A percentile compares a stretch with the other conserved stretches of the same genome.
These are phyloP conservation scores for Cossypha polioptera DNA, from an alignment of 2,797 vertebrate species.

Conservation along the genomic window DNA sequence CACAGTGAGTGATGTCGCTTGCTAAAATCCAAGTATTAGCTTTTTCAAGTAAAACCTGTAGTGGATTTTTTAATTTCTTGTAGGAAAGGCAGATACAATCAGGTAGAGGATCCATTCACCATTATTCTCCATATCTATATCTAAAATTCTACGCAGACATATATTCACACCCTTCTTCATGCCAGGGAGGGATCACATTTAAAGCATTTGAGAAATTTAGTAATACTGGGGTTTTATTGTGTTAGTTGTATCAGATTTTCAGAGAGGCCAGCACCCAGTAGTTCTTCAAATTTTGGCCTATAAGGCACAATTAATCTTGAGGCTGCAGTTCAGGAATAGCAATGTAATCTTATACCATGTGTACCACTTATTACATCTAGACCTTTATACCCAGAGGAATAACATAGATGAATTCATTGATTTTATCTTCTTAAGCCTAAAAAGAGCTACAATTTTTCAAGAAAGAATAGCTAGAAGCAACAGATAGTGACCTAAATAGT, in stretches of 20 bases:
- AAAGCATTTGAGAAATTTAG: neutral
- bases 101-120: neutral
- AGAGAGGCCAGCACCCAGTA: neutral
- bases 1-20: neutral
- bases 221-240: neutral
- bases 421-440: conserved; percentile 58
- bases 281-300: conserved; percentile 33
- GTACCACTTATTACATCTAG: conserved; percentile 42
- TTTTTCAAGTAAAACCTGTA: neutral
- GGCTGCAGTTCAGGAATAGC: conserved; percentile 1
- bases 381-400: conserved; percentile 49
- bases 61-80: neutral
- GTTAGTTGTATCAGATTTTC: conserved; percentile 7
- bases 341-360: conserved; percentile 4
- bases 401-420: conserved; percentile 61
- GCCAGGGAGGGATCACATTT: neutral
- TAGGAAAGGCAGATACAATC: neutral
- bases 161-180: neutral
- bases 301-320: conserved; percentile 46
- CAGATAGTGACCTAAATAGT: conserved; percentile 66
- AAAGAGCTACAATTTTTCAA: conserved; percentile 54
- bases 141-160: neutral
- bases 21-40: neutral
- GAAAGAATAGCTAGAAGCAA: conserved; percentile 53
- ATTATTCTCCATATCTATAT: neutral